Evolutionary conservation across 2,797 vertebrate species (phyloP).

Genomic region (Lithobates sylvaticus): DNA sequence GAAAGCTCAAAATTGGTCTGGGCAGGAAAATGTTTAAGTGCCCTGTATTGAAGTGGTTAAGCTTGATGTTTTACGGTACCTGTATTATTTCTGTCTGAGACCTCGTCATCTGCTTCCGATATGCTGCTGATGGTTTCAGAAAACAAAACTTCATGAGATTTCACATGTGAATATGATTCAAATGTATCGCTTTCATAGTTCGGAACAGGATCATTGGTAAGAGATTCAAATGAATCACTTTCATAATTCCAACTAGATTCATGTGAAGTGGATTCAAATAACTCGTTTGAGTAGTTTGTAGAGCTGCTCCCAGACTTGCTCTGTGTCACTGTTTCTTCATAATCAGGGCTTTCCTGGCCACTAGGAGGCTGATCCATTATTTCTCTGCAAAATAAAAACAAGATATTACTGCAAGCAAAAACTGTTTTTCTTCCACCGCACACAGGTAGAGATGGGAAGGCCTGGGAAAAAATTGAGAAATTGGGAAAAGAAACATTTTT

Average conservation of each 20-base stretch:
- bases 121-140: constrained; percentile 6
- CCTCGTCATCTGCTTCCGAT: constrained; percentile 43
- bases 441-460: no score
- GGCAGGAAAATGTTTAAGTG: no score
- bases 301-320: constrained; percentile 10
- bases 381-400: constrained; percentile 29
- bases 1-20: no score
- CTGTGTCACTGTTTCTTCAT: neutral
- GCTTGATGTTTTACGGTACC: neutral
- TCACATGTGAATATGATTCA: neutral
- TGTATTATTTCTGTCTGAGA: neutral
- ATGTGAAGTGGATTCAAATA: constrained; percentile 56
- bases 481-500: no score
- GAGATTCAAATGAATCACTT: constrained; percentile 58
- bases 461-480: no score
- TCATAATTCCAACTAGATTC: constrained; percentile 9
- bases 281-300: constrained; percentile 32
- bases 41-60: no score
- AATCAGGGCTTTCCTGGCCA: neutral
- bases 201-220: neutral
- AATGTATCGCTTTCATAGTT: constrained; percentile 14
- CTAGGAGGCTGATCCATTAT: neutral
- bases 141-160: neutral
- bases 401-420: neutral
- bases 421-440: no score